Evolutionary conservation across 2,888 invertebrate species (phyloP).

Genomic region (Acanthosepion pharaonis): DNA sequence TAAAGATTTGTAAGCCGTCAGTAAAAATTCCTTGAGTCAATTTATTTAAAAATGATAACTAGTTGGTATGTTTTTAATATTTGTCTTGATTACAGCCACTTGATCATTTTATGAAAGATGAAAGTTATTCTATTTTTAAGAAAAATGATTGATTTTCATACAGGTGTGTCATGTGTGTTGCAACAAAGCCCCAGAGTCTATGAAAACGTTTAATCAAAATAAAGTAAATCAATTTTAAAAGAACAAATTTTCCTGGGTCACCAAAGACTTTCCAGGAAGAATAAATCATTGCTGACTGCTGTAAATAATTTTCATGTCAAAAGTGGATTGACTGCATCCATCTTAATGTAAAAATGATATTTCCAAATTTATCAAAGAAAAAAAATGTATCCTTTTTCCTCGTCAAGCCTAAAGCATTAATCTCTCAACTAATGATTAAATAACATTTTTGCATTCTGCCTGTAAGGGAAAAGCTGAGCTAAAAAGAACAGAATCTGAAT

Average conservation of each 20-base stretch:
- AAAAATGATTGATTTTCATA: not conserved
- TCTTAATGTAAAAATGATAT: not conserved
- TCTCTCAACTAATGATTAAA: no score
- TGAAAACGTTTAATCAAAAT: not conserved
- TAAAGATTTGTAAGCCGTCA: not conserved
- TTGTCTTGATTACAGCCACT: not conserved
- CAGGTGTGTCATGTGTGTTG: not conserved
- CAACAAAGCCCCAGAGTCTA: not conserved
- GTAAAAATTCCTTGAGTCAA: not conserved
- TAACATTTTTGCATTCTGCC: no score
- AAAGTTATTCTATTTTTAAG: not conserved
- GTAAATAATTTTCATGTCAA: not conserved
- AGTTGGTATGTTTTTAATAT: not conserved
- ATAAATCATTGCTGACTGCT: not conserved
- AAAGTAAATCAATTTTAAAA: not conserved
- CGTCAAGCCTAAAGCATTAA: no score
- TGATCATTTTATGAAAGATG: not conserved
- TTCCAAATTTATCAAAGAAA: no score
- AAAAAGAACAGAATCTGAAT: no score
- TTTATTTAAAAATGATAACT: not conserved
- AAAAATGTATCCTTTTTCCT: no score
- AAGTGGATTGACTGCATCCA: not conserved
- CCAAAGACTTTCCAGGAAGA: not conserved
- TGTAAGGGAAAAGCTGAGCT: no score
- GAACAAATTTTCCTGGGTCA: not conserved